phyloP scores from a whole-genome alignment of 2,888 invertebrate genomes.

The Melanostoma scalare region DNA sequence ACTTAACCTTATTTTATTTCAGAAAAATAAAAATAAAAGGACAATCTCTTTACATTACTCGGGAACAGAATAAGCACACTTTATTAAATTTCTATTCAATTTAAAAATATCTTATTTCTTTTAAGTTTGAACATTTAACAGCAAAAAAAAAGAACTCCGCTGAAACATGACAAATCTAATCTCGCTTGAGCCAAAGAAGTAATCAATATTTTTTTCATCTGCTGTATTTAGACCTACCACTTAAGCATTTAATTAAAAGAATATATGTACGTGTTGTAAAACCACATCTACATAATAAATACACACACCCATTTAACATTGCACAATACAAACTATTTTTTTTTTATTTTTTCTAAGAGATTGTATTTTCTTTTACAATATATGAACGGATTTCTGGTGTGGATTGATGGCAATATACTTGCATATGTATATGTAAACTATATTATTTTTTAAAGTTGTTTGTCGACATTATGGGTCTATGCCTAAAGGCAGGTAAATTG shows the following conservation, averaged over 20 bases:
- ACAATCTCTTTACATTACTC: background rate
- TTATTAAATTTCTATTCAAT: constrained; percentile 24
- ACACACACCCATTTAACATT: constrained; percentile 17
- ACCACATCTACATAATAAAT: constrained; percentile 33
- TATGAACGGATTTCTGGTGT: constrained; percentile 1
- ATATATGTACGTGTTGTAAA: constrained; percentile 53
- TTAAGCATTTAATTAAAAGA: constrained; percentile 23
- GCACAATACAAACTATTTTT: constrained; percentile 19
- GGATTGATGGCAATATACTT: too few relatives aligned
- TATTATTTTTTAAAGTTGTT: background rate
- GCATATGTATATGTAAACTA: background rate
- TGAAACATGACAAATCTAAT: too few relatives aligned
- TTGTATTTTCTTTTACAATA: background rate
- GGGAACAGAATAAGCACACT: background rate
- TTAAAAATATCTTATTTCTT: constrained; percentile 36
- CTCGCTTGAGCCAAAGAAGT: background rate
- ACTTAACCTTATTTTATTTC: background rate
- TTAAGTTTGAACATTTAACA: constrained; percentile 22
- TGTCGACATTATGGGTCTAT: too few relatives aligned
- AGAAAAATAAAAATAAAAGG: constrained; percentile 1
- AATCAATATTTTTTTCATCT: background rate
- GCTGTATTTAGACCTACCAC: background rate
- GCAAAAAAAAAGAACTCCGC: too few relatives aligned
- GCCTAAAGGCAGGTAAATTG: background rate
- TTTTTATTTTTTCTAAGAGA: background rate